These are phyloP conservation scores for Embiotoca jacksoni DNA, from an alignment of 2,113 vertebrate species.

Conservation along the genomic window DNA sequence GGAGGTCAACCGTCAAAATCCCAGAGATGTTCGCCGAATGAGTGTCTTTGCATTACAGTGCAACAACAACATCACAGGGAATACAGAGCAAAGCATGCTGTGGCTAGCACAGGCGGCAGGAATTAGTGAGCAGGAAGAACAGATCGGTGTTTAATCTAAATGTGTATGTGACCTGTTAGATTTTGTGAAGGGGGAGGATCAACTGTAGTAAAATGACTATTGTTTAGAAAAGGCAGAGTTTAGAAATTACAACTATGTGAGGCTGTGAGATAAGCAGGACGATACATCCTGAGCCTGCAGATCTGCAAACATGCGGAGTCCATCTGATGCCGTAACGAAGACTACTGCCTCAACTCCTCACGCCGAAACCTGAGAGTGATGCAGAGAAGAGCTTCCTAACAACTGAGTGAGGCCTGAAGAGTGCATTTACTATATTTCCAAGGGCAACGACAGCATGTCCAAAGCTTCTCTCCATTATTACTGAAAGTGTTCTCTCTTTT, in stretches of 20 bases:
- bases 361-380: conserved; percentile 39
- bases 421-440: conserved; percentile 57
- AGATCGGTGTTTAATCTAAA: too few relatives aligned
- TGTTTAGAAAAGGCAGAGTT: too few relatives aligned
- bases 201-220: too few relatives aligned
- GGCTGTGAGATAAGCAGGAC: too few relatives aligned
- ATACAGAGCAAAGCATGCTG: too few relatives aligned
- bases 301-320: conserved; percentile 19
- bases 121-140: too few relatives aligned
- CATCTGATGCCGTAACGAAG: conserved; percentile 45
- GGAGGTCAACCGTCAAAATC: not conserved
- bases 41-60: too few relatives aligned
- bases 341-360: conserved; percentile 13
- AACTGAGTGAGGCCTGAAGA: conserved; percentile 18
- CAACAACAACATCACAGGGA: too few relatives aligned
- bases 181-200: too few relatives aligned
- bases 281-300: conserved; percentile 9
- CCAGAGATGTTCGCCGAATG: not conserved
- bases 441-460: conserved; percentile 58
- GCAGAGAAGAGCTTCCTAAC: conserved; percentile 15
- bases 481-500: conserved; percentile 66
- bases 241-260: too few relatives aligned
- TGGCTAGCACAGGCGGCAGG: too few relatives aligned
- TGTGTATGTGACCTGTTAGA: too few relatives aligned
- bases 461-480: conserved; percentile 61